These are phyloP conservation scores for Ictalurus furcatus DNA, from an alignment of 2,113 vertebrate species.

Conservation along the genomic window DNA sequence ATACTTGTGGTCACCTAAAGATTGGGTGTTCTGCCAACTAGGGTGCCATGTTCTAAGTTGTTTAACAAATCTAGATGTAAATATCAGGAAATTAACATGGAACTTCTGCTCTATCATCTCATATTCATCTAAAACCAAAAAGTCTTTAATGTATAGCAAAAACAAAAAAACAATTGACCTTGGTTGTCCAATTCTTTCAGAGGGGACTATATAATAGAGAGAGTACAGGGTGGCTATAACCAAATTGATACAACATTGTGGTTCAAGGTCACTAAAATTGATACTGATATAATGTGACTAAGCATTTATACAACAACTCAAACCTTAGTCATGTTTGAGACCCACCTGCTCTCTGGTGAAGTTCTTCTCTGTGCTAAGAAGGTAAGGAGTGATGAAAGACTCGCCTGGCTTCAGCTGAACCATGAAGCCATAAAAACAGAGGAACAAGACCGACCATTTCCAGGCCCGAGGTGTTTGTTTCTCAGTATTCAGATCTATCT, in stretches of 20 bases:
- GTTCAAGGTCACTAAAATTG: neutral
- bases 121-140: neutral
- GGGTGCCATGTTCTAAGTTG: neutral
- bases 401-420: constrained; percentile 82
- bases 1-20: neutral
- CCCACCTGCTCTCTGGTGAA: constrained; percentile 80
- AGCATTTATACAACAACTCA: neutral
- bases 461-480: constrained; percentile 56
- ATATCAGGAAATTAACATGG: neutral
- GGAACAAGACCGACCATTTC: constrained; percentile 74
- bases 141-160: neutral
- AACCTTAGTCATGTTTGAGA: neutral
- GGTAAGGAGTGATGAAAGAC: constrained; percentile 84
- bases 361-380: constrained; percentile 80
- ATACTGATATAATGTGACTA: neutral
- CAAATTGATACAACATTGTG: neutral
- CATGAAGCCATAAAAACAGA: constrained; percentile 89
- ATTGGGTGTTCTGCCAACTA: too few relatives aligned
- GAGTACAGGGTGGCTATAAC: neutral
- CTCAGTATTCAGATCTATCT: neutral
- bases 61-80: neutral
- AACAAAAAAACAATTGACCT: neutral
- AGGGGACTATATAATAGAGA: neutral
- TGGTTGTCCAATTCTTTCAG: neutral
- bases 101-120: neutral